These are phyloP conservation scores for Drosophila heteroneura DNA, from an alignment of 2,888 invertebrate genomes.

Conservation along the genomic window DNA sequence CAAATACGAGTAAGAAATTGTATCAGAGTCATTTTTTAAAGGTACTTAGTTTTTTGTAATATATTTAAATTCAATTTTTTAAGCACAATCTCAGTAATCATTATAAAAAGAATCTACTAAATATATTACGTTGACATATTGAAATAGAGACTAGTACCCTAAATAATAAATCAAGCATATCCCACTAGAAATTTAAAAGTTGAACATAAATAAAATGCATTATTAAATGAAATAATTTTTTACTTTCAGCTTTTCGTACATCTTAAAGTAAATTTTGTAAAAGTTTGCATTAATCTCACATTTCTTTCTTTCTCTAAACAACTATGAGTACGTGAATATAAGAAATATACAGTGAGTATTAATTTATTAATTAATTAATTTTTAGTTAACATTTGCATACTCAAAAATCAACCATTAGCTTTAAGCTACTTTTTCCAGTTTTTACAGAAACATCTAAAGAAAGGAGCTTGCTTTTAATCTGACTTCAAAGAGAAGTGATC, in stretches of 20 bases:
- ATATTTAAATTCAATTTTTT: conserved; percentile 1
- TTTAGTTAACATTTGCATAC: not conserved
- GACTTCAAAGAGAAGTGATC: not conserved
- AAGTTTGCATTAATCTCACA: too few relatives aligned
- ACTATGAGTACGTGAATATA: not conserved
- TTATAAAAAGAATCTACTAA: not conserved
- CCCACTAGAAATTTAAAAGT: not conserved
- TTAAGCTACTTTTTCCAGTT: not conserved
- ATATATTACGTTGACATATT: not conserved
- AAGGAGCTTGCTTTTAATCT: not conserved
- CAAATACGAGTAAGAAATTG: conserved; percentile 11
- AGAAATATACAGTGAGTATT: not conserved
- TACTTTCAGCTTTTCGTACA: not conserved
- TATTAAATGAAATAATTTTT: not conserved
- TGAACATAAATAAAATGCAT: not conserved
- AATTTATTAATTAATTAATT: not conserved
- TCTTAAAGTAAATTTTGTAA: not conserved
- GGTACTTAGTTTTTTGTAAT: not conserved
- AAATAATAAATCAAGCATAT: not conserved
- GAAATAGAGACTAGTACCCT: not conserved
- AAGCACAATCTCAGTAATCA: not conserved
- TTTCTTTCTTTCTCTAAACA: not conserved
- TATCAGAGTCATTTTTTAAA: not conserved
- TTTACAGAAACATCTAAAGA: not conserved
- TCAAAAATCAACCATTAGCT: not conserved